A percentile compares a stretch with the other conserved stretches of the same genome.
Evolutionary conservation across 2,113 vertebrate species (phyloP).

Genomic region (Toxotes chatareus): DNA sequence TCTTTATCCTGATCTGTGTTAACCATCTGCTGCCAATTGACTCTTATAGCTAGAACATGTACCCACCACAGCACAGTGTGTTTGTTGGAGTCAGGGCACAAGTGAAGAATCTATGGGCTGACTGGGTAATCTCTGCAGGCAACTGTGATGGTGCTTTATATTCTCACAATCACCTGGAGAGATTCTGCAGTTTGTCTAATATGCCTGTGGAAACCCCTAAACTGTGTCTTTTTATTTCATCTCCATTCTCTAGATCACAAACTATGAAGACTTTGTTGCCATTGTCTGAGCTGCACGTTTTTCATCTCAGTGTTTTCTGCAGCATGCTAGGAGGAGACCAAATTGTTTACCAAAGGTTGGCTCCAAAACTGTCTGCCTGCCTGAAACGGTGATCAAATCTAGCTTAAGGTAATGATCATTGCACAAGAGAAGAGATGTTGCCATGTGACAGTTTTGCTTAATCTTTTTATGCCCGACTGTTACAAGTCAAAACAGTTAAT

Average conservation of each 20-base stretch:
- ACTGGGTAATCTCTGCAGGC: conserved; percentile 98
- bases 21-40: conserved; percentile 77
- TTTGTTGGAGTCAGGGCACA: not conserved
- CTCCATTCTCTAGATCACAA: not conserved
- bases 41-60: conserved; percentile 44
- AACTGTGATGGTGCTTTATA: conserved; percentile 90
- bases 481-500: conserved; percentile 58
- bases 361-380: conserved; percentile 26
- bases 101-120: conserved; percentile 76
- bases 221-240: conserved; percentile 8
- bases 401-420: conserved; percentile 42
- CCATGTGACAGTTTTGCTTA: conserved; percentile 34
- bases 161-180: conserved; percentile 96
- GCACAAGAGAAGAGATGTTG: conserved; percentile 46
- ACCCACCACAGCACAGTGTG: conserved; percentile 34
- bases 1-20: conserved; percentile 75
- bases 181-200: conserved; percentile 90
- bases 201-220: not conserved
- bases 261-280: not conserved
- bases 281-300: not conserved
- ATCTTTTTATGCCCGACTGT: conserved; percentile 51
- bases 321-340: not conserved
- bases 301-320: not conserved
- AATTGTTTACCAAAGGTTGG: conserved; percentile 46
- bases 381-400: conserved; percentile 56